Evolutionary conservation across 2,113 vertebrate species (phyloP).

Genomic region (Syngnathoides biaculeatus): DNA sequence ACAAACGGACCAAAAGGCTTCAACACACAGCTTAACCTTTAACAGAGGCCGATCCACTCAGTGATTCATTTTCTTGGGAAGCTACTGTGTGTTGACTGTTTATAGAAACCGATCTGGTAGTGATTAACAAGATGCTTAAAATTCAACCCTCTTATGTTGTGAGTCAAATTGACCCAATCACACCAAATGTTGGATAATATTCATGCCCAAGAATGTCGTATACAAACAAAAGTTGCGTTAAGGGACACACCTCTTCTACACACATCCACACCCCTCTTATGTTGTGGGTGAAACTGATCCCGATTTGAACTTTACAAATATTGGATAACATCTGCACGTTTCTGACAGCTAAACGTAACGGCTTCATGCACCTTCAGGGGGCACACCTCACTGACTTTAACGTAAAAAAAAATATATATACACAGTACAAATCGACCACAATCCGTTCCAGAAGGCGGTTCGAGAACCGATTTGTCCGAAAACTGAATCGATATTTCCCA

Average conservation of each 20-base stretch:
- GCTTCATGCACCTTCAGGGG: too few relatives aligned
- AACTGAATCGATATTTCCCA: too few relatives aligned
- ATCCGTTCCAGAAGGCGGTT: too few relatives aligned
- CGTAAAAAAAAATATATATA: too few relatives aligned
- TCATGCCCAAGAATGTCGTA: too few relatives aligned
- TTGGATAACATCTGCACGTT: not conserved
- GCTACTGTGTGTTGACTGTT: conserved; percentile 39
- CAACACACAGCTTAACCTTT: not conserved
- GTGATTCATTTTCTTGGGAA: conserved; percentile 25
- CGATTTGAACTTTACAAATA: not conserved
- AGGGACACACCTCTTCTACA: too few relatives aligned
- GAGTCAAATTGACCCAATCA: not conserved
- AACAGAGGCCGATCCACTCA: not conserved
- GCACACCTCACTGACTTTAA: too few relatives aligned
- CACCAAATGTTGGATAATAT: not conserved
- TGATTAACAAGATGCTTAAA: conserved; percentile 34
- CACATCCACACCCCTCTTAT: too few relatives aligned
- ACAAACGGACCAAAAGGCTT: not conserved
- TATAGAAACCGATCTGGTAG: conserved; percentile 31
- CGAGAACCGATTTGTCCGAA: too few relatives aligned
- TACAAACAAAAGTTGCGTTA: too few relatives aligned
- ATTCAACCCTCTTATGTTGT: not conserved
- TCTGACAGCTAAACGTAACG: too few relatives aligned
- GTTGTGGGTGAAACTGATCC: not conserved
- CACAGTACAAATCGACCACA: too few relatives aligned